Percentiles rank a stretch among this genome's conserved stretches.
These are phyloP conservation scores for Arctopsyche grandis DNA, from an alignment of 1,140 invertebrate species.

Conservation along the genomic window DNA sequence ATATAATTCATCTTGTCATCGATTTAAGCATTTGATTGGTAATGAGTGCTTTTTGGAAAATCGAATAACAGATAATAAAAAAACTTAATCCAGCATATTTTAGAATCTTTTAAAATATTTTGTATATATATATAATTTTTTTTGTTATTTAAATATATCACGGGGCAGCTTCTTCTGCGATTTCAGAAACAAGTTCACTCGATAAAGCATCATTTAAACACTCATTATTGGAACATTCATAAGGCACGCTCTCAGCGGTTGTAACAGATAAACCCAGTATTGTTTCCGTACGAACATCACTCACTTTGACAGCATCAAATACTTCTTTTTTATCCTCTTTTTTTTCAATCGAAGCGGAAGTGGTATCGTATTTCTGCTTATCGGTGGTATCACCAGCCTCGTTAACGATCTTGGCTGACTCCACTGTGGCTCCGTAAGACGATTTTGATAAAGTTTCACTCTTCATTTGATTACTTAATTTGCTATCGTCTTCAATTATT, in stretches of 20 bases:
- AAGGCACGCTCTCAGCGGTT: constrained; percentile 52
- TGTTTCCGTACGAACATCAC: constrained; percentile 55
- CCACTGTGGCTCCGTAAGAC: too few species aligned
- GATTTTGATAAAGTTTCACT: too few species aligned
- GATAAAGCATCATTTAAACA: constrained; percentile 10
- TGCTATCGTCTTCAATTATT: too few species aligned
- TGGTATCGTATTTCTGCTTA: background rate
- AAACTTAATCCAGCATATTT: background rate
- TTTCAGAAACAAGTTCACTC: constrained; percentile 45
- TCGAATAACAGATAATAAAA: background rate
- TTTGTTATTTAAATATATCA: constrained; percentile 42
- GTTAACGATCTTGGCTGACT: background rate
- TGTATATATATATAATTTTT: background rate
- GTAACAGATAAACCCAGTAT: constrained; percentile 46
- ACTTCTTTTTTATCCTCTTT: constrained; percentile 4
- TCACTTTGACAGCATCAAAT: too few species aligned
- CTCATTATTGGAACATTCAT: constrained; percentile 39
- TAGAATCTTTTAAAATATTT: background rate
- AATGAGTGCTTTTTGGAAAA: background rate
- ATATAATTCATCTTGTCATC: too few species aligned
- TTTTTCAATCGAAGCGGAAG: background rate
- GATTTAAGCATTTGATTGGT: background rate
- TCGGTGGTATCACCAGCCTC: background rate
- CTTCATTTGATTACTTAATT: too few species aligned
- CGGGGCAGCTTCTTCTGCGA: constrained; percentile 52